phyloP scores from a whole-genome alignment of 2,113 vertebrate species.

The Podarcis cretensis region DNA sequence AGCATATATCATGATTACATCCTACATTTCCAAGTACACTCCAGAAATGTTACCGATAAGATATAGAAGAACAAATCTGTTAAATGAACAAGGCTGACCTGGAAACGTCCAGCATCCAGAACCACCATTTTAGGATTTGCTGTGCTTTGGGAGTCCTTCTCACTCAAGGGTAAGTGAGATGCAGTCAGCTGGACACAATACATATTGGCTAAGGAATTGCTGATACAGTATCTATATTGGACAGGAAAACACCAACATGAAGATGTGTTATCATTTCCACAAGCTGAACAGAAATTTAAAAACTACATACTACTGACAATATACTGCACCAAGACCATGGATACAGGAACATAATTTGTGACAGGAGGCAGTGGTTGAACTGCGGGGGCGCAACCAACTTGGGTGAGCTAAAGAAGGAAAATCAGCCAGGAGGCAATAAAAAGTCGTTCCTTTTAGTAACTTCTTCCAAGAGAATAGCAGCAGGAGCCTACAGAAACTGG shows the following conservation, averaged over 20 bases:
- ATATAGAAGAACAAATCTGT: background rate
- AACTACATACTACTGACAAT: background rate
- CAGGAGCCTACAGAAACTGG: background rate
- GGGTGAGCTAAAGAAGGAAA: background rate
- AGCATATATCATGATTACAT: background rate
- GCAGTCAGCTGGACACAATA: conserved; percentile 76
- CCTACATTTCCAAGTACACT: background rate
- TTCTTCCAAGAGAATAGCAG: background rate
- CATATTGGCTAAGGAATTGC: conserved; percentile 71
- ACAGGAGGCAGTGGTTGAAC: background rate
- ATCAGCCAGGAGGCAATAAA: background rate
- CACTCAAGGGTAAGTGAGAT: conserved; percentile 76
- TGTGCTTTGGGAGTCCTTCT: conserved; percentile 36
- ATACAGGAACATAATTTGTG: background rate
- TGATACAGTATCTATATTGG: conserved; percentile 79
- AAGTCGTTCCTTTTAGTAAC: background rate
- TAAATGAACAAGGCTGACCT: conserved; percentile 68
- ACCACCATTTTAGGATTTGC: conserved; percentile 65
- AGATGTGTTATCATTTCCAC: background rate
- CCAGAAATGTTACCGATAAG: background rate
- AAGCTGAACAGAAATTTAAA: background rate
- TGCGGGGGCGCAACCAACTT: too few relatives aligned
- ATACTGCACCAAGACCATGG: background rate
- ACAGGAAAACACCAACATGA: background rate
- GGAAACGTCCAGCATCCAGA: conserved; percentile 65